Evolutionary conservation across 2,888 invertebrate genomes (phyloP).

Genomic region (Morpho deidamia): DNA sequence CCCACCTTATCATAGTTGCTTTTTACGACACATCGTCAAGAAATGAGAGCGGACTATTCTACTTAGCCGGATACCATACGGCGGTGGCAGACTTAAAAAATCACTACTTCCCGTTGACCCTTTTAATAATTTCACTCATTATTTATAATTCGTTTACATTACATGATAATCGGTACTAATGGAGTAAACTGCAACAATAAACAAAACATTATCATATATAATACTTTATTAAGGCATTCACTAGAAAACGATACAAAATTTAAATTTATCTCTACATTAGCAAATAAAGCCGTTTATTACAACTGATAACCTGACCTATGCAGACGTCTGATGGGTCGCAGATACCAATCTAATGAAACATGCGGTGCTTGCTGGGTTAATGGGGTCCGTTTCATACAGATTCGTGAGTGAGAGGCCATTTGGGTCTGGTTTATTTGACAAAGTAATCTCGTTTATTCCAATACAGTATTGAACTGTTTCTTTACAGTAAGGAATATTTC

Average conservation of each 20-base stretch:
- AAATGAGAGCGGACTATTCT: not conserved
- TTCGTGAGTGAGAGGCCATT: conserved; percentile 22
- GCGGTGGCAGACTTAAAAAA: too few species aligned
- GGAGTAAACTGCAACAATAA: not conserved
- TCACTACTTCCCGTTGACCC: too few species aligned
- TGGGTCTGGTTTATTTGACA: conserved; percentile 19
- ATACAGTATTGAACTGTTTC: conserved; percentile 11
- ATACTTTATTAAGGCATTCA: conserved; percentile 1
- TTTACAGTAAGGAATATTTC: not conserved
- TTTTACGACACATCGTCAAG: too few species aligned
- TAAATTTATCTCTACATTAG: conserved; percentile 14
- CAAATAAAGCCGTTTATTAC: conserved; percentile 27
- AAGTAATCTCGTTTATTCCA: conserved; percentile 16
- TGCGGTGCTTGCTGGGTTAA: conserved; percentile 22
- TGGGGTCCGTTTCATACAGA: conserved; percentile 22
- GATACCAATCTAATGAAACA: conserved; percentile 24
- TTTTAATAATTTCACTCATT: too few species aligned
- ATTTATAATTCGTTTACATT: too few species aligned
- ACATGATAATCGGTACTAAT: too few species aligned
- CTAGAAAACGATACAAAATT: conserved; percentile 17
- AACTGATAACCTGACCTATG: conserved; percentile 24
- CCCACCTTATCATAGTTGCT: too few species aligned
- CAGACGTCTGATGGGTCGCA: conserved; percentile 22
- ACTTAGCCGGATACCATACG: not conserved
- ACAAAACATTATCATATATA: conserved; percentile 4